Conservation (phyloP, 2,888 invertebrate species). For the Cordilura impudica region DNA sequence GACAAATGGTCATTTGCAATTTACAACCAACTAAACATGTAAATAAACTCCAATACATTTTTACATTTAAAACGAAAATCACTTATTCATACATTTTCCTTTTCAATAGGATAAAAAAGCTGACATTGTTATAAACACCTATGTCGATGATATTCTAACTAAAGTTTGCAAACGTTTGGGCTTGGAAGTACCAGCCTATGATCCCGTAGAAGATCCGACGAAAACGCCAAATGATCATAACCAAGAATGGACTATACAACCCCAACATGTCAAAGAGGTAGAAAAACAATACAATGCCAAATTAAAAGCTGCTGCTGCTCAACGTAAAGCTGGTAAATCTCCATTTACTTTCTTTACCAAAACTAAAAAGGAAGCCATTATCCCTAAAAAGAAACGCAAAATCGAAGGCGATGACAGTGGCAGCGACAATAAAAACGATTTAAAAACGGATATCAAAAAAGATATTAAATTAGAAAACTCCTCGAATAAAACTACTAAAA, state of each 20-base stretch:
- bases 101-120: conserved; percentile 90
- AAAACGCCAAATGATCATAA: conserved; percentile 76
- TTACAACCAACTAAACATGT: conserved; percentile 98
- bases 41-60: conserved; percentile 73
- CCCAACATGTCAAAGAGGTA: conserved; percentile 81
- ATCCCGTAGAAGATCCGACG: conserved; percentile 83
- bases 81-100: neutral
- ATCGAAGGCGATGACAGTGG: neutral
- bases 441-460: conserved; percentile 34
- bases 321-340: conserved; percentile 65
- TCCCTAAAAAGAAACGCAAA: conserved; percentile 59
- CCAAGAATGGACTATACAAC: conserved; percentile 85
- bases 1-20: conserved; percentile 95
- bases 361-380: conserved; percentile 21
- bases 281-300: conserved; percentile 81
- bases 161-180: conserved; percentile 86
- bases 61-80: neutral
- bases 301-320: conserved; percentile 66
- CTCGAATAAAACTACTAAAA: neutral
- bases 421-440: neutral
- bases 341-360: conserved; percentile 51
- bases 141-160: conserved; percentile 90
- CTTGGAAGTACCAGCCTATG: conserved; percentile 86
- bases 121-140: conserved; percentile 91
- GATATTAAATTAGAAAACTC: conserved; percentile 25